phyloP scores from a whole-genome alignment of 2,888 invertebrate genomes.

The Monochamus alternatus region DNA sequence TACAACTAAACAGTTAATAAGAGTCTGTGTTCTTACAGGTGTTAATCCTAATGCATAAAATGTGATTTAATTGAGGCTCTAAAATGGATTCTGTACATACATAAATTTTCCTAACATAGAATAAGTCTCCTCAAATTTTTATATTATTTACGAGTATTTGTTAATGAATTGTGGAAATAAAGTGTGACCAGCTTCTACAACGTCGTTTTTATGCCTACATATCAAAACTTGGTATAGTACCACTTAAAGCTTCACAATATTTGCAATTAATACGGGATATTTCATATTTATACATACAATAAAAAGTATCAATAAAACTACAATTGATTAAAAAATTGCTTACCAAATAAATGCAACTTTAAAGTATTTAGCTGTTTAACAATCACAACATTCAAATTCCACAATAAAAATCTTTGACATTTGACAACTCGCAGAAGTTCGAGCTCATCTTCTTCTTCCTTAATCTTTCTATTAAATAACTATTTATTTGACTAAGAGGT shows the following conservation, averaged over 20 bases:
- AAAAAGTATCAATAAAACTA: too few species aligned
- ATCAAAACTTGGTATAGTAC: neutral
- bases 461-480: neutral
- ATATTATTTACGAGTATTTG: slow-evolving; percentile 37
- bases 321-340: neutral
- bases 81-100: slow-evolving; percentile 26
- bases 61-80: neutral
- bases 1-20: neutral
- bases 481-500: too few species aligned
- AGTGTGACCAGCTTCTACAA: slow-evolving; percentile 33
- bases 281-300: neutral
- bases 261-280: too few species aligned
- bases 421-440: neutral
- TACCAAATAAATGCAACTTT: neutral
- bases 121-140: slow-evolving; percentile 28
- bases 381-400: slow-evolving; percentile 34
- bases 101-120: slow-evolving; percentile 29
- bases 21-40: neutral
- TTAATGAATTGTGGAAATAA: slow-evolving; percentile 37
- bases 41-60: neutral
- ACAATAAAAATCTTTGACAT: neutral
- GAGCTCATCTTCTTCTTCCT: neutral
- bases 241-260: neutral
- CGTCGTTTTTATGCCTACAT: neutral
- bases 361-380: slow-evolving; percentile 1